phyloP scores from a whole-genome alignment of 2,888 invertebrate species.

The Drosophila hamatofila region DNA sequence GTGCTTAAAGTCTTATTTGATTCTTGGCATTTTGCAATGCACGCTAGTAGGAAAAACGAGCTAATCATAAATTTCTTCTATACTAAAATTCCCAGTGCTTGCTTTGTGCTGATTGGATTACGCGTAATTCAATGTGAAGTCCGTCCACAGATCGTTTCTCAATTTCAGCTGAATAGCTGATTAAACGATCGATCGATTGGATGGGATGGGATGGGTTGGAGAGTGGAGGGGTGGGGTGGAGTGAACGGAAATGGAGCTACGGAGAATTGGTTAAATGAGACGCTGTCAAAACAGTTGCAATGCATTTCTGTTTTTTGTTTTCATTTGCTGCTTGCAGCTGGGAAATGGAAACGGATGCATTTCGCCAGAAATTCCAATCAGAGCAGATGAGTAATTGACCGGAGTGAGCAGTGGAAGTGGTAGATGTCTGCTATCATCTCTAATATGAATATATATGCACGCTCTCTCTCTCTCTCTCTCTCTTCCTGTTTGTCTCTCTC shows the following conservation, averaged over 20 bases:
- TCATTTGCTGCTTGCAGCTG: background rate
- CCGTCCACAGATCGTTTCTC: constrained; percentile 34
- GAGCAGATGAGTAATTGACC: background rate
- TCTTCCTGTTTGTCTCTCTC: background rate
- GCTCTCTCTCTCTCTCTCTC: background rate
- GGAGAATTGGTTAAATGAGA: constrained; percentile 32
- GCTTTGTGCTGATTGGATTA: constrained; percentile 9
- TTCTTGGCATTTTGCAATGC: background rate
- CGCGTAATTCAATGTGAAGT: constrained; percentile 3
- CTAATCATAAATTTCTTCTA: background rate
- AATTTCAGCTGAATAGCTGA: constrained; percentile 17
- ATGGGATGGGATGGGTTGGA: too few relatives aligned
- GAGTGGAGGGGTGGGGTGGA: too few relatives aligned
- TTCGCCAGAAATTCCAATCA: constrained; percentile 25
- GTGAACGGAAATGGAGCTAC: background rate
- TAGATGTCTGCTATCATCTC: constrained; percentile 4
- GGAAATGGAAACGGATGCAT: constrained; percentile 20
- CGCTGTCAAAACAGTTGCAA: constrained; percentile 24
- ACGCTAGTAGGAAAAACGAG: background rate
- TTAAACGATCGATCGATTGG: background rate
- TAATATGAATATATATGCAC: background rate
- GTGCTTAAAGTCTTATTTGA: background rate
- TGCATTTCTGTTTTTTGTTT: background rate
- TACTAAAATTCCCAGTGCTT: too few relatives aligned
- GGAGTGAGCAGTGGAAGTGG: background rate